Conservation (phyloP, 2,113 vertebrate species). For the Xiphias gladius region DNA sequence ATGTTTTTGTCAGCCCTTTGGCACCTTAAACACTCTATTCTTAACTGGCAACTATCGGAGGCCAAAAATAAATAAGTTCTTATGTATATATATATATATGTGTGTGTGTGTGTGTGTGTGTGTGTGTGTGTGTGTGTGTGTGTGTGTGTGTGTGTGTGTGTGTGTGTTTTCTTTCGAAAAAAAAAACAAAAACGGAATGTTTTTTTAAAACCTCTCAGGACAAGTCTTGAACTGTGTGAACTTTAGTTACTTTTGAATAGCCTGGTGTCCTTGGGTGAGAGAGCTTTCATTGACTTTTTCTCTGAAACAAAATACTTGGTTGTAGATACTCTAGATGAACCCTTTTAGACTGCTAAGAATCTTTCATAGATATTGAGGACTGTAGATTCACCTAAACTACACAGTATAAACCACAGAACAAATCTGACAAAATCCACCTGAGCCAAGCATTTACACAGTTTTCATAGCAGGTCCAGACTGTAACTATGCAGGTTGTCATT, state of each 20-base stretch:
- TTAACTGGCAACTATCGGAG: slow-evolving; percentile 12
- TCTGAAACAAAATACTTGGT: neutral
- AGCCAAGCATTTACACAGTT: neutral
- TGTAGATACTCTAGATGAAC: neutral
- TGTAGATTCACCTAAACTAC: neutral
- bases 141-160: neutral
- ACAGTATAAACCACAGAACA: neutral
- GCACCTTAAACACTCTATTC: slow-evolving; percentile 43
- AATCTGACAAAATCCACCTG: neutral
- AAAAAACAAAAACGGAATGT: neutral
- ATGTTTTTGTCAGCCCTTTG: slow-evolving; percentile 40
- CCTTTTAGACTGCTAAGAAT: neutral
- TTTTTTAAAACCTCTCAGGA: neutral
- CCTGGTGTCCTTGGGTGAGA: neutral
- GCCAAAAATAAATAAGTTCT: too few relatives aligned
- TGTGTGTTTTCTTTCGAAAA: too few relatives aligned
- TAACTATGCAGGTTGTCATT: neutral
- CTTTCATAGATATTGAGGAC: neutral
- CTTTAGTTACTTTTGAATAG: neutral
- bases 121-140: too few relatives aligned
- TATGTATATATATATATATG: too few relatives aligned
- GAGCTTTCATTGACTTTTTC: neutral
- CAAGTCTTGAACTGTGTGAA: neutral
- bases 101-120: too few relatives aligned
- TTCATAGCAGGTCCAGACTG: neutral